phyloP scores from a whole-genome alignment of 1,140 invertebrate genomes.

The Drosophila sp. region DNA sequence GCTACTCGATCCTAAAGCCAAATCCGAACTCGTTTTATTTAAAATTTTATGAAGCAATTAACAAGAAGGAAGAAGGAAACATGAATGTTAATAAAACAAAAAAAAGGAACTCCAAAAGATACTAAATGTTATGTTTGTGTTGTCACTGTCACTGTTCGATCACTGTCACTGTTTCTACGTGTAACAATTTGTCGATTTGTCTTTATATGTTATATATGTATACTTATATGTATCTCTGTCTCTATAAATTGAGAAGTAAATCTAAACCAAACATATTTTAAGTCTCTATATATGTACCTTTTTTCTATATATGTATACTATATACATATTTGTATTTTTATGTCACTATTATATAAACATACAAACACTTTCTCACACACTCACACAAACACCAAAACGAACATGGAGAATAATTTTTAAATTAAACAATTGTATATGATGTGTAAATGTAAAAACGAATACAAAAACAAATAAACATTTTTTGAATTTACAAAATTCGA shows the following conservation, averaged over 20 bases:
- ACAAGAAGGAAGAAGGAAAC: background rate
- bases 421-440: conserved; percentile 53
- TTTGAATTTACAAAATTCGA: conserved; percentile 43
- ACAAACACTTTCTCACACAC: conserved; percentile 16
- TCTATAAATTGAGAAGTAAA: conserved; percentile 33
- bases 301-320: conserved; percentile 61
- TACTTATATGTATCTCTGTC: conserved; percentile 20
- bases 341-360: conserved; percentile 45
- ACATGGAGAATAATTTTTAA: conserved; percentile 53
- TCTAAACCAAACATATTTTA: conserved; percentile 37
- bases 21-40: background rate
- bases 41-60: background rate
- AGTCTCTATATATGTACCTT: conserved; percentile 67
- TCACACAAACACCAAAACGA: conserved; percentile 28
- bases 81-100: conserved; percentile 49
- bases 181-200: conserved; percentile 45
- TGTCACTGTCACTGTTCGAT: conserved; percentile 63
- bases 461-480: conserved; percentile 18
- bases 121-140: conserved; percentile 71
- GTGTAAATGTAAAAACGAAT: conserved; percentile 63
- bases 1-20: background rate
- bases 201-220: conserved; percentile 39
- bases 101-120: conserved; percentile 23
- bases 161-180: conserved; percentile 41
- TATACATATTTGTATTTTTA: conserved; percentile 58